Conservation (phyloP, 1,140 invertebrate genomes). For the Galendromus occidentalis region DNA sequence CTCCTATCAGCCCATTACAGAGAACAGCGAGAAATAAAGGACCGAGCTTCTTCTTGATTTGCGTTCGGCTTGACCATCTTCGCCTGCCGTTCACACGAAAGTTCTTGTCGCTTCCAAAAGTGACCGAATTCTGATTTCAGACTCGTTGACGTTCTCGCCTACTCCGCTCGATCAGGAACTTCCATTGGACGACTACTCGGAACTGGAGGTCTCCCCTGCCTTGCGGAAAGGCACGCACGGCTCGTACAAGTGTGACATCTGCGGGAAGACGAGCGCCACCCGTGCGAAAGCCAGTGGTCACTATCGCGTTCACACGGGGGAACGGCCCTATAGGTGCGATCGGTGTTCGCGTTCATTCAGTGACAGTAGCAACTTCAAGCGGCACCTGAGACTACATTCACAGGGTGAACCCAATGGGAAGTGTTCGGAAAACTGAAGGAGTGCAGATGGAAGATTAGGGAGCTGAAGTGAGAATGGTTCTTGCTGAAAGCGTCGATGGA, state of each 20-base stretch:
- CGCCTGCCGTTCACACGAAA: too few relatives aligned
- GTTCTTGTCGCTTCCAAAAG: too few relatives aligned
- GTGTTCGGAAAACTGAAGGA: neutral
- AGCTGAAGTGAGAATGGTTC: neutral
- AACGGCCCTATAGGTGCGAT: neutral
- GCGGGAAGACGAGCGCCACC: neutral
- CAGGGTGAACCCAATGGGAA: neutral
- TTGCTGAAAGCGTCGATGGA: neutral
- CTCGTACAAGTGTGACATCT: neutral
- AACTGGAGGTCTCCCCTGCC: too few relatives aligned
- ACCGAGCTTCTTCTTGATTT: too few relatives aligned
- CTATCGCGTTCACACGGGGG: constrained; percentile 6
- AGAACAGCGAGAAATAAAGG: too few relatives aligned
- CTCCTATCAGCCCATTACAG: too few relatives aligned
- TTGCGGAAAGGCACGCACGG: too few relatives aligned
- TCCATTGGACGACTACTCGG: too few relatives aligned
- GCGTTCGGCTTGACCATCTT: too few relatives aligned
- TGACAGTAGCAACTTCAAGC: neutral
- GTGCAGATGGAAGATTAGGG: neutral
- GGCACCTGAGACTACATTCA: neutral
- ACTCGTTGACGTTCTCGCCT: too few relatives aligned
- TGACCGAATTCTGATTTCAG: too few relatives aligned
- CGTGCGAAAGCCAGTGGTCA: neutral
- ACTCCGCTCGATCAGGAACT: too few relatives aligned
- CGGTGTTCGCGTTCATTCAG: neutral